These are phyloP conservation scores for Callipepla squamata DNA, from an alignment of 2,113 vertebrate genomes.

Conservation along the genomic window DNA sequence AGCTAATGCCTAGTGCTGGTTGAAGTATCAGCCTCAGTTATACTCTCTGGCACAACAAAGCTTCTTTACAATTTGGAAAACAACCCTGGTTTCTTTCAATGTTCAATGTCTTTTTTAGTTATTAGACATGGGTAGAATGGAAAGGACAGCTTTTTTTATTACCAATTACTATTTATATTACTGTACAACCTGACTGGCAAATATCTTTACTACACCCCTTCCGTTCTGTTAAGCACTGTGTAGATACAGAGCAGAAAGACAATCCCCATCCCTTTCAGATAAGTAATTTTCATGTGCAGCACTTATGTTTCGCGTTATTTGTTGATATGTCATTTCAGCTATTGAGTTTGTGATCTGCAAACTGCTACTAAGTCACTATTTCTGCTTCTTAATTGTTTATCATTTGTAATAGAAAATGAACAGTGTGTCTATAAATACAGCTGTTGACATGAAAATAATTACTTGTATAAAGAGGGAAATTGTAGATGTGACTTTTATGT, in stretches of 20 bases:
- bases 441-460: background rate
- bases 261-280: background rate
- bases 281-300: background rate
- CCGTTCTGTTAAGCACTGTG: rapidly evolving
- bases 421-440: background rate
- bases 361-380: background rate
- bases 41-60: conserved; percentile 38
- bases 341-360: background rate
- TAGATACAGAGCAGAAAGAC: background rate
- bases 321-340: background rate
- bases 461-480: background rate
- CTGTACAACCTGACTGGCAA: background rate
- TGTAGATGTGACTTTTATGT: background rate
- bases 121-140: background rate
- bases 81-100: background rate
- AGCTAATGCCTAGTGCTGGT: conserved; percentile 59
- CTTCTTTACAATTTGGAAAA: conserved; percentile 4
- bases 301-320: background rate
- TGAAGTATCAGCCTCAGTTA: conserved; percentile 25
- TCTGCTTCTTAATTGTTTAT: background rate
- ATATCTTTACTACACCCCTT: background rate
- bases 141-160: rapidly evolving
- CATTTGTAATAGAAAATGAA: background rate
- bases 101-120: background rate
- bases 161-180: background rate